A percentile compares a stretch with the other conserved stretches of the same genome.
These are phyloP conservation scores for Lithobates sylvaticus DNA, from an alignment of 2,797 vertebrate genomes.

Conservation along the genomic window DNA sequence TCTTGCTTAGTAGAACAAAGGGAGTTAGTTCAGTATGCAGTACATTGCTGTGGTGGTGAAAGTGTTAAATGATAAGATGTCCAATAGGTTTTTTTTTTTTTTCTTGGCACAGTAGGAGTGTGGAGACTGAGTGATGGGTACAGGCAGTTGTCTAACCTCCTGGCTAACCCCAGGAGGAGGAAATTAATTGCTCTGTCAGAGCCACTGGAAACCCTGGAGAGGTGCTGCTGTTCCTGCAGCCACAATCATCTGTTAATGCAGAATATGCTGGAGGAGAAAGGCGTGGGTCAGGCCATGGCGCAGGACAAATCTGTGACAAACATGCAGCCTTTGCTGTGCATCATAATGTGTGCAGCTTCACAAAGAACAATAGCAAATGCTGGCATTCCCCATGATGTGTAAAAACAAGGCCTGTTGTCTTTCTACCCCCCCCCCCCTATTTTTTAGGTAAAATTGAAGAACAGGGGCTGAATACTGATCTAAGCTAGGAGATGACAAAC, in stretches of 20 bases:
- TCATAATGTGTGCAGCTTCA: neutral
- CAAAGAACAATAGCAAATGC: constrained; percentile 5
- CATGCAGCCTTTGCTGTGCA: constrained; percentile 7
- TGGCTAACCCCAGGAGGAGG: constrained; percentile 57
- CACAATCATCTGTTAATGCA: constrained; percentile 48
- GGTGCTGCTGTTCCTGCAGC: constrained; percentile 39
- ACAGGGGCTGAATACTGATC: neutral
- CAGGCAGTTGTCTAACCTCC: constrained; percentile 58
- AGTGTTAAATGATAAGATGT: constrained; percentile 31
- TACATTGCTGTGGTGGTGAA: constrained; percentile 4
- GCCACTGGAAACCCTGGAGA: constrained; percentile 47
- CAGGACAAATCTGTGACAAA: constrained; percentile 16
- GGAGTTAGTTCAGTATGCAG: neutral
- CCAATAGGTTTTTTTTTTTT: constrained; percentile 40
- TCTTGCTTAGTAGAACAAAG: no score
- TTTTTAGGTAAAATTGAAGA: neutral
- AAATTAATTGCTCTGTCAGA: constrained; percentile 63
- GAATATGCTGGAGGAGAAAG: constrained; percentile 25
- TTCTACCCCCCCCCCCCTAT: neutral
- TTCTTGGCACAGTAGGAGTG: constrained; percentile 42
- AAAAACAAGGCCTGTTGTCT: neutral
- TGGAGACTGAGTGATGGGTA: constrained; percentile 53
- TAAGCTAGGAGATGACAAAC: neutral
- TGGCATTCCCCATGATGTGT: neutral
- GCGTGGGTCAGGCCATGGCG: constrained; percentile 30